phyloP scores from a whole-genome alignment of 2,888 invertebrate genomes.

The Embidobia sp. region DNA sequence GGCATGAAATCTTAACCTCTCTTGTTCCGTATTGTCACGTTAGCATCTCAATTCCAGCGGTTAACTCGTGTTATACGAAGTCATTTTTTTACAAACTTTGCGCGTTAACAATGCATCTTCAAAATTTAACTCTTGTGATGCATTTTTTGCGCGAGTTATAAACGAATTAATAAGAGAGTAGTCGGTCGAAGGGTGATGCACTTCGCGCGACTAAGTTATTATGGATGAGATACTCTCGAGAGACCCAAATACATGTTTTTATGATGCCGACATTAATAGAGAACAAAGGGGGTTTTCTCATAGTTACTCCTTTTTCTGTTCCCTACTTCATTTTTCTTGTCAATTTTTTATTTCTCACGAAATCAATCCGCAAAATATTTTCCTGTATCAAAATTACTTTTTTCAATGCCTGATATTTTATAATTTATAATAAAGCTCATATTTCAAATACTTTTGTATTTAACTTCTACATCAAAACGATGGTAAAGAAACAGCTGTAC shows the following conservation, averaged over 20 bases:
- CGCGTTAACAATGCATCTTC: no score
- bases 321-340: not conserved
- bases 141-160: conserved; percentile 36
- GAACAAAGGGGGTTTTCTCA: conserved; percentile 30
- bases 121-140: conserved; percentile 9
- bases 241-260: conserved; percentile 52
- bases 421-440: no score
- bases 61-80: no score
- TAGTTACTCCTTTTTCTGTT: conserved; percentile 4
- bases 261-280: conserved; percentile 28
- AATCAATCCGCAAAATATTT: not conserved
- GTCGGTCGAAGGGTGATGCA: conserved; percentile 33
- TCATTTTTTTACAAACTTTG: no score
- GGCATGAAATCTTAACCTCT: no score
- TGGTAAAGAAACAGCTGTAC: no score
- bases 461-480: no score
- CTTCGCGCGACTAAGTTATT: conserved; percentile 50
- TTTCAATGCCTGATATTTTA: no score
- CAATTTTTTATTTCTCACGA: not conserved
- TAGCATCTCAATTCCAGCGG: no score
- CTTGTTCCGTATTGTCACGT: no score
- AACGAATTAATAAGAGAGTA: conserved; percentile 43
- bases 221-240: conserved; percentile 44
- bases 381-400: no score
- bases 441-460: no score